phyloP scores from a whole-genome alignment of 2,888 invertebrate genomes.

The Orthosia gracilis region DNA sequence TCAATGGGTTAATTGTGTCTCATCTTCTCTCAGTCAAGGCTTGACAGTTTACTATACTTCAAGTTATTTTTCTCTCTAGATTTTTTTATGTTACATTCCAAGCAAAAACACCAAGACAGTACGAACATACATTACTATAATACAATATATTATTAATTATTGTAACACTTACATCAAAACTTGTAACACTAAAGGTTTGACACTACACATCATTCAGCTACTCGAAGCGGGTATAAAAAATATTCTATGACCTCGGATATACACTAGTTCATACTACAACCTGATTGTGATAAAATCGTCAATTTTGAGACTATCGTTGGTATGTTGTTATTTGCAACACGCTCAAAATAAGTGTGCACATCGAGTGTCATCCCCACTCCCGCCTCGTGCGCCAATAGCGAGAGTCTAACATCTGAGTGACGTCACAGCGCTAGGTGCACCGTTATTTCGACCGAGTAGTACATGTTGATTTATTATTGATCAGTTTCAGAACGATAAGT shows the following conservation, averaged over 20 bases:
- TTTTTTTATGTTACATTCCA: slow-evolving; percentile 28
- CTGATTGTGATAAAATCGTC: slow-evolving; percentile 58
- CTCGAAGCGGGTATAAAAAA: slow-evolving; percentile 84
- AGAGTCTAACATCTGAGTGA: too few species aligned
- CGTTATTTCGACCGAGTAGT: too few species aligned
- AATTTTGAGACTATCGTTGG: slow-evolving; percentile 22
- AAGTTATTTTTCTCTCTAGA: not conserved
- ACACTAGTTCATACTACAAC: slow-evolving; percentile 74
- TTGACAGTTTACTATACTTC: not conserved
- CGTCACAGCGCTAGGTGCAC: too few species aligned
- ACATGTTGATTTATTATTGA: slow-evolving; percentile 4
- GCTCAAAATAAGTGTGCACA: too few species aligned
- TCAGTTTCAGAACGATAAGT: slow-evolving; percentile 18
- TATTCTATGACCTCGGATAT: slow-evolving; percentile 74
- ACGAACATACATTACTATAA: slow-evolving; percentile 57
- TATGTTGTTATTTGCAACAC: not conserved
- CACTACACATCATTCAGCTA: slow-evolving; percentile 62
- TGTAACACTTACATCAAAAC: slow-evolving; percentile 69
- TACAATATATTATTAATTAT: slow-evolving; percentile 66
- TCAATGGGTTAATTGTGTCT: too few species aligned
- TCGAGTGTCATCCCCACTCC: too few species aligned
- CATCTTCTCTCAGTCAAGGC: not conserved
- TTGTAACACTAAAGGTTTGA: slow-evolving; percentile 68
- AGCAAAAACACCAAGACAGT: slow-evolving; percentile 33
- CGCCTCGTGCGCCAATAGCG: too few species aligned